phyloP scores from a whole-genome alignment of 2,888 invertebrate species.

The Mylabris sibirica region DNA sequence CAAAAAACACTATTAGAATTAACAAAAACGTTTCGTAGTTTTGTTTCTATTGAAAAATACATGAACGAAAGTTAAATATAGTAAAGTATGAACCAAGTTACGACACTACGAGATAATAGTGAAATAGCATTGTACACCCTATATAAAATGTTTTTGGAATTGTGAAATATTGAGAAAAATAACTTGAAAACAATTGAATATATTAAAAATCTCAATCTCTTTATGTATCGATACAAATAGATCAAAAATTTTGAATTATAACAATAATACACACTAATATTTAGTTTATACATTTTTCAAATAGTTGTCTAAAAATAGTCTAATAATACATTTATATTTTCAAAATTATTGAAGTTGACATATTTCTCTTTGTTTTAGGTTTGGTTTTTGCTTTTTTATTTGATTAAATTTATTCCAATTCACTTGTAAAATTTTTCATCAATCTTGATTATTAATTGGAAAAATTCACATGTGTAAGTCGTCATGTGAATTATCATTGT shows the following conservation, averaged over 20 bases:
- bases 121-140: no score
- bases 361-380: not conserved
- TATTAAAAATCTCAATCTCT: no score
- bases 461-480: constrained; percentile 27
- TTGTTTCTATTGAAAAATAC: no score
- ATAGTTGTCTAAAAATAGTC: constrained; percentile 28
- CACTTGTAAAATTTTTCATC: not conserved
- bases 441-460: not conserved
- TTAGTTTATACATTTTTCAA: constrained; percentile 27
- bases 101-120: no score
- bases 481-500: constrained; percentile 53
- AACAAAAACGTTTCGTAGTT: no score
- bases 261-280: constrained; percentile 11
- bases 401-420: not conserved
- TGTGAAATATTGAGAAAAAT: no score
- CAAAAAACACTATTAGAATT: no score
- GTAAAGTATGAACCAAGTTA: no score
- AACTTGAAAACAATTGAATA: no score
- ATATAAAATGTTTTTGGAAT: no score
- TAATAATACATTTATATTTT: constrained; percentile 6
- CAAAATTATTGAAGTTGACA: constrained; percentile 3
- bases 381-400: not conserved
- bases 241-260: not conserved
- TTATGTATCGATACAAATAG: no score
- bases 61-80: no score